phyloP scores from a whole-genome alignment of 2,113 vertebrate genomes.

The Mesitornis unicolor region DNA sequence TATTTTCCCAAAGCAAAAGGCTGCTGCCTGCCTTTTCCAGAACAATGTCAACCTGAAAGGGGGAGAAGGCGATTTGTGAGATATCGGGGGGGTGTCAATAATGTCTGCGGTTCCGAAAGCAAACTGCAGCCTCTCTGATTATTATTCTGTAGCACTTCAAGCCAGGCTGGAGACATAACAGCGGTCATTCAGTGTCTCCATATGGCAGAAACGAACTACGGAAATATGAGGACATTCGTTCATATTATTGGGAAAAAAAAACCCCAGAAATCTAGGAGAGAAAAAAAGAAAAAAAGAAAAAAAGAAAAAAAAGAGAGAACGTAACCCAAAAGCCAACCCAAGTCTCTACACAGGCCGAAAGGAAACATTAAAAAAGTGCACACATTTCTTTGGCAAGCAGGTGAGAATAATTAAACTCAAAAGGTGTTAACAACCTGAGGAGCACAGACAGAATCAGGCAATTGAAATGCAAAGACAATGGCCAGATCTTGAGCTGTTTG shows the following conservation, averaged over 20 bases:
- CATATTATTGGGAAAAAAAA: background rate
- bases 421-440: background rate
- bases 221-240: background rate
- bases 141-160: background rate
- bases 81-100: background rate
- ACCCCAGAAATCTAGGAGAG: rapidly evolving
- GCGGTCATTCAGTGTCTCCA: background rate
- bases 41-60: background rate
- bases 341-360: background rate
- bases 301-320: background rate
- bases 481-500: background rate
- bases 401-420: background rate
- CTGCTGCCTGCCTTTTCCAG: background rate
- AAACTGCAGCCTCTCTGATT: background rate
- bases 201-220: background rate
- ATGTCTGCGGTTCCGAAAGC: background rate
- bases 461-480: background rate
- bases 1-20: background rate
- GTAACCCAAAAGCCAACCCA: too few relatives aligned
- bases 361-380: background rate
- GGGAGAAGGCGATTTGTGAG: background rate
- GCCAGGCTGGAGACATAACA: background rate
- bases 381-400: background rate
- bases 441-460: background rate
- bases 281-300: too few relatives aligned